Conservation (phyloP, 2,113 vertebrate genomes). For the Calidris pygmaea region DNA sequence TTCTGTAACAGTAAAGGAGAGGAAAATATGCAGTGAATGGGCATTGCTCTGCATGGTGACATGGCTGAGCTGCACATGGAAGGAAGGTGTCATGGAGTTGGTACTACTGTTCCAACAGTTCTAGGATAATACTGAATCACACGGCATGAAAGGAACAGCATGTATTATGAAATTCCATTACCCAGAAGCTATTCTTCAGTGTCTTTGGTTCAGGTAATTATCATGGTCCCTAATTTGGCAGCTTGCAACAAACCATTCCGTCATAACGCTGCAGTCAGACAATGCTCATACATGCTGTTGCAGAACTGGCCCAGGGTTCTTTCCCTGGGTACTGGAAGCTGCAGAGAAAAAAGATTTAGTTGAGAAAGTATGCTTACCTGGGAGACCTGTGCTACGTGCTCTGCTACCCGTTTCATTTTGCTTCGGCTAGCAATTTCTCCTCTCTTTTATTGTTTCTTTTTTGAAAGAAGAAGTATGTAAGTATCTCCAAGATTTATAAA, state of each 20-base stretch:
- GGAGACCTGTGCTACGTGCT: background rate
- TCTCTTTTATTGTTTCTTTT: background rate
- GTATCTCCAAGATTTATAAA: background rate
- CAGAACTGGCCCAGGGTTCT: background rate
- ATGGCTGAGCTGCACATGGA: background rate
- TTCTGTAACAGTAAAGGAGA: background rate
- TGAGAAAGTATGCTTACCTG: background rate
- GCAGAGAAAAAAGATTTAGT: background rate
- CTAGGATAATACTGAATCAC: background rate
- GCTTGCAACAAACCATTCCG: background rate
- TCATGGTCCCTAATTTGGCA: background rate
- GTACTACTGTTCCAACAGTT: background rate
- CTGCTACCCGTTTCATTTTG: background rate
- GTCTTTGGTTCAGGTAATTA: background rate
- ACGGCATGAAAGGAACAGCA: background rate
- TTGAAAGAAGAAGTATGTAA: background rate
- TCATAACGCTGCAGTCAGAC: background rate
- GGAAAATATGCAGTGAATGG: background rate
- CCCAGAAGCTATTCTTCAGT: background rate
- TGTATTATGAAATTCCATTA: background rate
- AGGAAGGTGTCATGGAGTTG: background rate
- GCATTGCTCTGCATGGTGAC: background rate
- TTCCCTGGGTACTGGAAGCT: background rate
- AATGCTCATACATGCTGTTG: background rate
- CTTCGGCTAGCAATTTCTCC: background rate